Conservation (phyloP, 2,113 vertebrate species). For the Lycocorax pyrrhopterus region DNA sequence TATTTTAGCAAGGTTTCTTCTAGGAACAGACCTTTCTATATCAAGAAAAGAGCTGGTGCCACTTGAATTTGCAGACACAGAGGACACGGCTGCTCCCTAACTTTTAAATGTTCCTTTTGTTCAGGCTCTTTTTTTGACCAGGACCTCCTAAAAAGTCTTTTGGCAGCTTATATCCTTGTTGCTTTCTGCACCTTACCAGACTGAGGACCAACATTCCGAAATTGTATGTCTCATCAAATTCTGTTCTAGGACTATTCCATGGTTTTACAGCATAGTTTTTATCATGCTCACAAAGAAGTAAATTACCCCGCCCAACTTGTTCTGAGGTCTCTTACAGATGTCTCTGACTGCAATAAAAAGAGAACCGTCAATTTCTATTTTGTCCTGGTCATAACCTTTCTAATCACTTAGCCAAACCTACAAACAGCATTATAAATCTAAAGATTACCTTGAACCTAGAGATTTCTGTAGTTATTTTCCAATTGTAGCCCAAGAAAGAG, state of each 20-base stretch:
- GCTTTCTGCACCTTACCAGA: neutral
- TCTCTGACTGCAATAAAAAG: neutral
- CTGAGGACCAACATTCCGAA: neutral
- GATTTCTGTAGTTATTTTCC: neutral
- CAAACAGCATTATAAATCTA: neutral
- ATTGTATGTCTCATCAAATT: neutral
- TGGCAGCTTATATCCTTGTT: neutral
- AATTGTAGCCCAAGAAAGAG: neutral
- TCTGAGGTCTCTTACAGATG: neutral
- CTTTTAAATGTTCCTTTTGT: neutral
- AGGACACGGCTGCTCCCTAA: neutral
- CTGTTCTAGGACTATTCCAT: neutral
- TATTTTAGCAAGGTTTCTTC: neutral
- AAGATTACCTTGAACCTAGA: neutral
- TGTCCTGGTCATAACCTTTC: neutral
- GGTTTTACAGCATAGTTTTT: neutral
- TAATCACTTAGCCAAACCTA: neutral
- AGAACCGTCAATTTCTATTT: neutral
- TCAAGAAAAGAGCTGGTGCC: accelerated
- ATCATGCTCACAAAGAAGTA: neutral
- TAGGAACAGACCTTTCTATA: neutral
- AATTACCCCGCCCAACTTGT: neutral
- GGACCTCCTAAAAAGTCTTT: neutral
- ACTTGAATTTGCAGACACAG: neutral
- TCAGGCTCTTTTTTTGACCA: neutral